Base-by-base conservation (phyloP, 2,888 invertebrate species). In the Lithophane socia region DNA sequence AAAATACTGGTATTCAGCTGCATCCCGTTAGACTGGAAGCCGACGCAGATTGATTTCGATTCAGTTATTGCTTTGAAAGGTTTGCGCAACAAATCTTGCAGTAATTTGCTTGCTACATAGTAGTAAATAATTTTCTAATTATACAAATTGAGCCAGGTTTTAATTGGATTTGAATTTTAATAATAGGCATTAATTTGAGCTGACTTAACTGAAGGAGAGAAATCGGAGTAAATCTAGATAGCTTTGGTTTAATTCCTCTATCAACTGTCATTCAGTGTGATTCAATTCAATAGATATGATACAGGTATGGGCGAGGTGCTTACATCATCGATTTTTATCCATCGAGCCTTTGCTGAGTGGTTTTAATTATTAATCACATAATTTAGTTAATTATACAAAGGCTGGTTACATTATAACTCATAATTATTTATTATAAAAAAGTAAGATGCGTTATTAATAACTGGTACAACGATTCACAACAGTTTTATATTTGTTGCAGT, bases 111-210 rank as follows among this genome's bases (percentile, higher is more conserved):
- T 61, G 52, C 42, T 58, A 68, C 49, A 67, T 66, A 73, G 49
- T 77, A 54, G 58, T 58, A 49, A 29, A n/a, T 52, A 52, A 44
- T 75, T 83, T 75, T 69, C 3, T 65, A 66, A 66, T 61, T 52
- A n/a, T 44, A 63, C 69, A 49, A 73, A 73, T 81, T 78, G 78
- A 67, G 58, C 64, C 61, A 61, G 68, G 47, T 67, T 66, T 56
- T 81, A 81, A 86, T 86, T 86, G 73, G 77, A 79, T 83, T 75
- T 71, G 21, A 81, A 66, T 79, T 75, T 83, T 86, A 77, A 86
- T 81, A 81, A 81, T 63, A 61, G 74, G 54, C 49, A 24, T 52
- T 67, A 67, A 74, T 78, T 78, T 82, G 64, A 65, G 52, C 37
- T 44, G 58, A 66, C 29, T 83, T 79, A 54, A 82, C 73, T 79